Evolutionary conservation across 2,797 vertebrate genomes (phyloP), one percentile per base, ranked within the genome.

Genomic region (Notolabrus celidotus): DNA sequence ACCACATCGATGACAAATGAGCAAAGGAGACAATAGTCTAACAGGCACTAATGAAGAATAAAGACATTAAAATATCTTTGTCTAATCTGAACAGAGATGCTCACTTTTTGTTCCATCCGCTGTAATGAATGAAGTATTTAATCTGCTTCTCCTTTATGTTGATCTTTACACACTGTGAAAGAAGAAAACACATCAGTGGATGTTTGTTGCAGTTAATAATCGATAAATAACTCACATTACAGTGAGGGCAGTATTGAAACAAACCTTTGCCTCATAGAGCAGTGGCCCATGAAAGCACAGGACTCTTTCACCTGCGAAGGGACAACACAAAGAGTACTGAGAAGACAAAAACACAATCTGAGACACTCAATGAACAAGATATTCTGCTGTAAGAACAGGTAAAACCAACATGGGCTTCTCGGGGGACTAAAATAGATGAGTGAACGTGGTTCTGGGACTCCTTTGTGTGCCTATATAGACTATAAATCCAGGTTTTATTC

Each of bases 21-120:
- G 1, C 20, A 65, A 36, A 42, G 7, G 10, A 20, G 6, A 4
- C 0, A 3, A 16, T 25, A 17, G 42, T 25, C n/a, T 15, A n/a
- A n/a, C n/a, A n/a, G n/a, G n/a, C n/a, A n/a, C n/a, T n/a, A n/a
- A n/a, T n/a, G n/a, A n/a, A n/a, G n/a, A n/a, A n/a, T 15, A 8
- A n/a, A 7, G 4, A 7, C 11, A 62, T 11, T 51, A 4, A 56
- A 34, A 55, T 2, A 11, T n/a, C n/a, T n/a, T n/a, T n/a, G n/a
- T n/a, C n/a, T n/a, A n/a, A 43, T 27, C 5, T 9, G 43, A 60
- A 39, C 5, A 14, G 29, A 33, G 7, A 23, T 19, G 95, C 98
- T 98, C 92, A 99, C 97, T 99, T 99, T 92, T 99, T 99, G 95
- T 99, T 99, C 98, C 98, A 99, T 84, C 98, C 98, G 89, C 97